Base-by-base conservation (phyloP, 1,140 invertebrate genomes). In the Dendrolimus kikuchii region DNA sequence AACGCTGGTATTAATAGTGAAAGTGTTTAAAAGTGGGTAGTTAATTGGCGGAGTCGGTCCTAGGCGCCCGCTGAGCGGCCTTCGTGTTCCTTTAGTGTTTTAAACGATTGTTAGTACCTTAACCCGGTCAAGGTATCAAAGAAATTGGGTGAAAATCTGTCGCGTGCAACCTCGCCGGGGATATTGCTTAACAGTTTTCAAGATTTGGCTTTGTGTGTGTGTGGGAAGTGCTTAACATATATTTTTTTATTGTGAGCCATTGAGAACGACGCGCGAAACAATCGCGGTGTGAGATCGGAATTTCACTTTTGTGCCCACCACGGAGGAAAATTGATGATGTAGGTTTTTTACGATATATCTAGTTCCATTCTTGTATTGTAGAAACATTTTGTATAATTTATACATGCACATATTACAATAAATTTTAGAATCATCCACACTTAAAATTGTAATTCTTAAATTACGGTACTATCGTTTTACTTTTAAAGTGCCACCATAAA, bases 111-210 rank as follows among this genome's bases (percentile, higher is more conserved):
- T 41, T 10, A 45, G 23, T 38, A 2, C 23, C 6, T 53, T 43
- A 72, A 68, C 53, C 68, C 64, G 77, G 74, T 80, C 77, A 80
- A 76, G 77, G 73, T 64, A 54, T 59, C 67, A 49, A 53, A 49
- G 39, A 48, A 65, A 64, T 66, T 64, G 59, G 66, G 68, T 73
- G 69, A 69, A 78, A 72, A 68, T 69, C 50, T 62, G 62, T 67
- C 55, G 47, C 55, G 56, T 59, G 57, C 57, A 51, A 60, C 53
- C 46, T 38, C 46, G 10, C 49, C 49, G 23, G 53, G 55, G 45
- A 57, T 55, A 46, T 64, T 71, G 58, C 59, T 55, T 57, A 68
- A 67, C 53, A 53, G 47, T 66, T 61, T 64, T 53, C 53, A 57
- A 69, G 67, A 55, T 52, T 49, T 65, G 60, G 66, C 49, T 50